A percentile compares a stretch with the other conserved stretches of the same genome.
These are phyloP conservation scores for Botrylloides violaceus DNA, from an alignment of 23 tunicate species.

Conservation along the genomic window DNA sequence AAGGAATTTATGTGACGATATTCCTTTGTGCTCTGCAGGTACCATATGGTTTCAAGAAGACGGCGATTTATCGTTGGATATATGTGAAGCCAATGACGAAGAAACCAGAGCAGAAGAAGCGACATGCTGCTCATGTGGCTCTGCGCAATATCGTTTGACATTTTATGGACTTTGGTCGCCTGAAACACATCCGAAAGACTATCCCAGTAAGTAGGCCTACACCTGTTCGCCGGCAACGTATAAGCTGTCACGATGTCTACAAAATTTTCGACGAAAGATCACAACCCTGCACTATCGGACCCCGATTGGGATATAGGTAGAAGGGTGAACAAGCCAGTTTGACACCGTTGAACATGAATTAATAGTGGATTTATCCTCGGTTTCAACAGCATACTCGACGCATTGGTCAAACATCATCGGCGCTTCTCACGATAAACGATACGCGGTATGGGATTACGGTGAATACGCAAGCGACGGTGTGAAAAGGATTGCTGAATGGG, in stretches of 20 bases:
- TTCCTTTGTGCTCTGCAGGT: constrained; percentile 1
- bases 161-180: constrained; percentile 95
- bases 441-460: constrained; percentile 90
- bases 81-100: constrained; percentile 35
- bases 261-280: not conserved
- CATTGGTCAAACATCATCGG: constrained; percentile 99
- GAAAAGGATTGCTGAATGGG: constrained; percentile 96
- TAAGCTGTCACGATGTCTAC: too few relatives aligned
- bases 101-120: not conserved
- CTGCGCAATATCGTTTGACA: constrained; percentile 61
- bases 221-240: too few relatives aligned
- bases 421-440: constrained; percentile 52
- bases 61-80: constrained; percentile 24
- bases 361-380: too few relatives aligned
- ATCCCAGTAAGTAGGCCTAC: constrained; percentile 59
- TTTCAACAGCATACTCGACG: constrained; percentile 82
- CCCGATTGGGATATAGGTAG: too few relatives aligned
- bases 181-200: constrained; percentile 70
- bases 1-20: too few relatives aligned
- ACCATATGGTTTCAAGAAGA: constrained; percentile 52
- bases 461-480: constrained; percentile 66
- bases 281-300: too few relatives aligned
- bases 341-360: too few relatives aligned
- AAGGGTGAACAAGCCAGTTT: too few relatives aligned
- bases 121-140: constrained; percentile 77